Evolutionary conservation across 2,888 invertebrate genomes (phyloP).

Genomic region (Plagiodera versicolora): DNA sequence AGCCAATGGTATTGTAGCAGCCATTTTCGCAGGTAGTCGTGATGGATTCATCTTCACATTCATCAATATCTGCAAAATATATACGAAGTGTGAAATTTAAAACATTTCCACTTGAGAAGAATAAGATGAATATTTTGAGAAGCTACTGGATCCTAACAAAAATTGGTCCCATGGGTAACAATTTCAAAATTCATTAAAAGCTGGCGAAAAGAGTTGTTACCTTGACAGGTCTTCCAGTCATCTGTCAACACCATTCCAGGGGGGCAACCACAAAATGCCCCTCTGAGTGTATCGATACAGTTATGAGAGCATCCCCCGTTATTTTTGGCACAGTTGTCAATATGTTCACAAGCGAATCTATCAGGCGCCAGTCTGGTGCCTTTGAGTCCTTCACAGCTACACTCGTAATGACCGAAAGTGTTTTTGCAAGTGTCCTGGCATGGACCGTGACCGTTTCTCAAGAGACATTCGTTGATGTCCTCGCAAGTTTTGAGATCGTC

Average conservation of each 20-base stretch:
- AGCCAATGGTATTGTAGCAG: conserved; percentile 68
- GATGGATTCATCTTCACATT: conserved; percentile 59
- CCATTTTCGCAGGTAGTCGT: conserved; percentile 52
- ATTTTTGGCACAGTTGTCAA: conserved; percentile 54
- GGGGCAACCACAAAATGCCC: conserved; percentile 51
- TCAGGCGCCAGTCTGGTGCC: conserved; percentile 62
- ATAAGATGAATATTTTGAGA: neutral
- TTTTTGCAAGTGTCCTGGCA: conserved; percentile 67
- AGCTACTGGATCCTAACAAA: neutral
- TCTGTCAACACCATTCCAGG: conserved; percentile 46
- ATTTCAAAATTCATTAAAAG: too few relatives aligned
- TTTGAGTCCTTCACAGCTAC: conserved; percentile 61
- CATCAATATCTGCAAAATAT: conserved; percentile 62
- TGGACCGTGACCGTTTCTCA: conserved; percentile 66
- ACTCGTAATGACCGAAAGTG: conserved; percentile 61
- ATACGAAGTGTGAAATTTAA: neutral
- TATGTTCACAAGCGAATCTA: conserved; percentile 62
- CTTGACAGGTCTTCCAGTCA: conserved; percentile 50
- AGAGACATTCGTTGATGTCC: conserved; percentile 66
- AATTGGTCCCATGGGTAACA: too few relatives aligned
- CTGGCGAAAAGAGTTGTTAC: conserved; percentile 35
- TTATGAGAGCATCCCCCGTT: conserved; percentile 63
- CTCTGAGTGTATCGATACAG: conserved; percentile 60
- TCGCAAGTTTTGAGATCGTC: conserved; percentile 42
- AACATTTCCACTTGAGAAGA: neutral